Evolutionary conservation across 2,113 vertebrate species (phyloP), one percentile per base, ranked within the genome.

Genomic region (Ptilorrhoa leucosticta): DNA sequence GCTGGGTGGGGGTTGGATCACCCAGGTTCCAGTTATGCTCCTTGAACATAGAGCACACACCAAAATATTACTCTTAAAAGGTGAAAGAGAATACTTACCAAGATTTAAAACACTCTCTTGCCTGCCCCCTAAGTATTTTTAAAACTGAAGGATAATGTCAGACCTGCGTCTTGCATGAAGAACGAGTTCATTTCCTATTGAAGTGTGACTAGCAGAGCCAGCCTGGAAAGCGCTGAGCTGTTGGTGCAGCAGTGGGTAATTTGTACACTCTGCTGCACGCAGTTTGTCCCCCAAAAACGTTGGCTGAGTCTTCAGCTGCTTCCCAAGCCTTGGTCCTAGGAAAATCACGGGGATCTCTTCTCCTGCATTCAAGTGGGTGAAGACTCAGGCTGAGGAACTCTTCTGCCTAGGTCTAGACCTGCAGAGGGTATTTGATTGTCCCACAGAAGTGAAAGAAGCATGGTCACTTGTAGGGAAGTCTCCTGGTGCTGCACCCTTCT

Each of bases 101-200:
- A 60, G 42, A 26, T 48, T 70, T 73, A 56, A 89, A 96, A 37
- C 30, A 39, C 35, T 23, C 50, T 33, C 14, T 73, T 3, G 0
- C 21, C 17, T 39, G 27, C 30, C 7, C 63, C 39, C 13, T 57
- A 60, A 68, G 15, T 89, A 35, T 80, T 73, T 93, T 91, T 69
- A 56, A 86, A 94, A 65, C 54, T 1, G 6, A 89, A 92, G 39
- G 18, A 69, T n/a, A 79, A 65, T 37, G 37, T 87, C 66, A 83
- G 40, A 51, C 63, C 30, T 85, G 50, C 87, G 68, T 77, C 63
- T 80, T 91, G 45, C 30, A 19, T 54, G 78, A 93, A 54, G 48
- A 68, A 76, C 79, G n/a, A 71, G 35, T 70, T 66, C 10, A 89
- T 93, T 95, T 92, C 64, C 47, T 88, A 18, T 3, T 54, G 26